phyloP scores from a whole-genome alignment of 1,140 invertebrate species.

The Ostrea edulis region DNA sequence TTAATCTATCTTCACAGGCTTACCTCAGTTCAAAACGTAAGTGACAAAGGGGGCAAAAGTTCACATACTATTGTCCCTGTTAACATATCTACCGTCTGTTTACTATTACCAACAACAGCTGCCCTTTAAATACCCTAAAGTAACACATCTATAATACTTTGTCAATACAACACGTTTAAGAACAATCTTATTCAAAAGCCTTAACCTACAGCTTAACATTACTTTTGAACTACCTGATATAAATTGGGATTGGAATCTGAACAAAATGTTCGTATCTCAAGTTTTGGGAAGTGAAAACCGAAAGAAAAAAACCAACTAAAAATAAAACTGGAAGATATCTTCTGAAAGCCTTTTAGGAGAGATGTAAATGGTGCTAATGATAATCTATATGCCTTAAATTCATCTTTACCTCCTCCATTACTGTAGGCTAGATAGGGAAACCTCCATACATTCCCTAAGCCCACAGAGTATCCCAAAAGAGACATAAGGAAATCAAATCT shows the following conservation, averaged over 20 bases:
- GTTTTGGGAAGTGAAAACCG: no score
- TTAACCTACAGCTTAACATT: background rate
- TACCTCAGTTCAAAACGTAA: background rate
- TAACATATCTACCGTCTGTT: background rate
- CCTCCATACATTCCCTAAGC: conserved; percentile 95
- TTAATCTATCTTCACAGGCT: background rate
- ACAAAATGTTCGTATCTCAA: no score
- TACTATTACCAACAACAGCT: background rate
- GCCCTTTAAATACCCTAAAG: background rate
- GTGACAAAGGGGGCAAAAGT: background rate
- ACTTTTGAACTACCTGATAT: background rate
- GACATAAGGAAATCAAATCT: conserved; percentile 82
- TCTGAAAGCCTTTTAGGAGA: no score
- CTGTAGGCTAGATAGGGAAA: conserved; percentile 97
- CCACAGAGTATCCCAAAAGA: conserved; percentile 81
- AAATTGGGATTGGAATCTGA: no score
- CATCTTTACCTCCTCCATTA: conserved; percentile 89
- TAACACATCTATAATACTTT: background rate
- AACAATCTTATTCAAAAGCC: background rate
- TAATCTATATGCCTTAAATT: background rate
- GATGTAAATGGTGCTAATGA: background rate
- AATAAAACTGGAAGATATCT: no score
- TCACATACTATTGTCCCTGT: background rate
- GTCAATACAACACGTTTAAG: background rate
- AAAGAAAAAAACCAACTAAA: no score